phyloP scores from a whole-genome alignment of 2,888 invertebrate species.

The Cyclophora albipunctata region DNA sequence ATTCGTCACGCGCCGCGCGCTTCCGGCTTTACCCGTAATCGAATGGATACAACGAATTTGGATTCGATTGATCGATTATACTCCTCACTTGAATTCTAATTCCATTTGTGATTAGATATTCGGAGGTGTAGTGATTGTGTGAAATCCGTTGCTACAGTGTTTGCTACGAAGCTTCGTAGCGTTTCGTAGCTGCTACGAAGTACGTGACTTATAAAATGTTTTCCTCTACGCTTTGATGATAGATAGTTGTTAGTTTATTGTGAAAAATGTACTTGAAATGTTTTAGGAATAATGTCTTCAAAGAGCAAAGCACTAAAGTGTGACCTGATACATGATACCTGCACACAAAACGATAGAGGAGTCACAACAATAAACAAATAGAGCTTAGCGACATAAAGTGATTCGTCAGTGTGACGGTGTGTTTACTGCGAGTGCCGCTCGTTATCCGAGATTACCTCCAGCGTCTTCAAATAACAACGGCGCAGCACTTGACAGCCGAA shows the following conservation, averaged over 20 bases:
- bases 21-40: constrained; percentile 30
- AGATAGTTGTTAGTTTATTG: not conserved
- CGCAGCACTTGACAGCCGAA: constrained; percentile 41
- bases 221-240: no score
- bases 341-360: no score
- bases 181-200: no score
- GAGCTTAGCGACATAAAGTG: constrained; percentile 6
- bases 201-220: no score
- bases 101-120: not conserved
- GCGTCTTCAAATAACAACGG: constrained; percentile 54
- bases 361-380: no score
- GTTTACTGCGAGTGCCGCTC: constrained; percentile 41
- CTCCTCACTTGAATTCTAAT: not conserved
- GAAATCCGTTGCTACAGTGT: no score
- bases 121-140: no score
- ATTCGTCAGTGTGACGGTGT: constrained; percentile 21
- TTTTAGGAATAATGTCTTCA: no score
- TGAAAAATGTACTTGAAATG: no score
- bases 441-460: constrained; percentile 60
- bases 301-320: no score
- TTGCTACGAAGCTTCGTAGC: not conserved
- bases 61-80: constrained; percentile 20
- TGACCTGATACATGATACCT: no score
- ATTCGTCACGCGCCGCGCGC: constrained; percentile 24
- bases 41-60: constrained; percentile 26